Percentiles rank a stretch among this genome's conserved stretches.
These are phyloP conservation scores for Monochamus alternatus DNA, from an alignment of 2,888 invertebrate genomes.

Conservation along the genomic window DNA sequence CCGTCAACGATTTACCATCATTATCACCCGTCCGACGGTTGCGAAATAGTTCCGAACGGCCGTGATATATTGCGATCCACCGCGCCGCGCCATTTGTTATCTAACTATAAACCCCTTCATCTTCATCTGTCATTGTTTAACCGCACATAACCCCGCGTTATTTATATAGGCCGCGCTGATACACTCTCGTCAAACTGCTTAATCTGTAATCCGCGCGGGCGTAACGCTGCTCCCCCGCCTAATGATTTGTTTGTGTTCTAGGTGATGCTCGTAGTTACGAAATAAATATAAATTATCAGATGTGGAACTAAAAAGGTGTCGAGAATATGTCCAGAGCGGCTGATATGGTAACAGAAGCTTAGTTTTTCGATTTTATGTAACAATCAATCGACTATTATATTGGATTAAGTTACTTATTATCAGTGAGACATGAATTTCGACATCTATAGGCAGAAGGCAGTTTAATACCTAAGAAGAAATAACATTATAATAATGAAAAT, in stretches of 20 bases:
- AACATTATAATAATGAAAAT: too few relatives aligned
- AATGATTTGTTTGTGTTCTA: neutral
- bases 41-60: conserved; percentile 18
- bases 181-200: conserved; percentile 16
- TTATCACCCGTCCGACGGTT: neutral
- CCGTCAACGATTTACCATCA: neutral
- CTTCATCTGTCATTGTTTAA: conserved; percentile 47
- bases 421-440: too few relatives aligned
- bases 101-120: conserved; percentile 43
- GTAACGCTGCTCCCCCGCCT: neutral
- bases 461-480: too few relatives aligned
- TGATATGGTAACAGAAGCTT: too few relatives aligned
- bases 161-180: conserved; percentile 17
- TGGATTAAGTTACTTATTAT: too few relatives aligned
- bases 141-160: conserved; percentile 15
- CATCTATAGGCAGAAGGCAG: too few relatives aligned
- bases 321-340: too few relatives aligned
- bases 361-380: too few relatives aligned
- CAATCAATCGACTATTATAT: too few relatives aligned
- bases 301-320: too few relatives aligned
- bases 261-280: neutral
- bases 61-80: conserved; percentile 26
- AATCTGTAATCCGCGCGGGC: conserved; percentile 18
- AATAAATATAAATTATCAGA: too few relatives aligned
- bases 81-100: conserved; percentile 39